Conservation (phyloP, 2,797 vertebrate species). For the Chiloscyllium punctatum region DNA sequence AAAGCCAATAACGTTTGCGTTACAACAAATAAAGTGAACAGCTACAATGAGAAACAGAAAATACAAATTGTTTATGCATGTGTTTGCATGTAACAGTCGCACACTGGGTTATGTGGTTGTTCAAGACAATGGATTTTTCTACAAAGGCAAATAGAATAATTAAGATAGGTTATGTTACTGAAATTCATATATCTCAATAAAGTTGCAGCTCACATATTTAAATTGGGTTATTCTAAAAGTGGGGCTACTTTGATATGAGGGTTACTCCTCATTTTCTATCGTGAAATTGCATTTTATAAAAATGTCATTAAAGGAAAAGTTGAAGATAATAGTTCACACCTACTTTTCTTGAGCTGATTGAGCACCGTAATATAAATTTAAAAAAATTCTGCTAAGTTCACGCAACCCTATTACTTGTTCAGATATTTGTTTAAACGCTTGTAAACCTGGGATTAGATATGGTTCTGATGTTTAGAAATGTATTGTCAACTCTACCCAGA, state of each 20-base stretch:
- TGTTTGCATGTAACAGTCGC: not conserved
- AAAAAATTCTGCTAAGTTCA: not conserved
- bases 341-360: not conserved
- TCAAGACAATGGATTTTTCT: not conserved
- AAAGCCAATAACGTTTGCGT: not conserved
- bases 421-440: not conserved
- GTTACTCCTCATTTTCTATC: not conserved
- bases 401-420: not conserved
- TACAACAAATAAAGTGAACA: not conserved
- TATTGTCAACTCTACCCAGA: not conserved
- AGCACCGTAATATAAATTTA: not conserved
- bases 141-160: not conserved
- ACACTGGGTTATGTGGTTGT: not conserved
- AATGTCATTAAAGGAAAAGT: not conserved
- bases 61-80: not conserved
- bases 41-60: not conserved
- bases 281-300: not conserved
- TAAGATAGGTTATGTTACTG: not conserved
- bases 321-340: not conserved
- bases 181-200: not conserved
- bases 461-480: conserved; percentile 13
- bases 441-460: not conserved
- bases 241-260: not conserved
- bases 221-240: not conserved
- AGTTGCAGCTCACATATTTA: not conserved